Conservation (phyloP, 2,113 vertebrate genomes). For the Aegithalos caudatus region DNA sequence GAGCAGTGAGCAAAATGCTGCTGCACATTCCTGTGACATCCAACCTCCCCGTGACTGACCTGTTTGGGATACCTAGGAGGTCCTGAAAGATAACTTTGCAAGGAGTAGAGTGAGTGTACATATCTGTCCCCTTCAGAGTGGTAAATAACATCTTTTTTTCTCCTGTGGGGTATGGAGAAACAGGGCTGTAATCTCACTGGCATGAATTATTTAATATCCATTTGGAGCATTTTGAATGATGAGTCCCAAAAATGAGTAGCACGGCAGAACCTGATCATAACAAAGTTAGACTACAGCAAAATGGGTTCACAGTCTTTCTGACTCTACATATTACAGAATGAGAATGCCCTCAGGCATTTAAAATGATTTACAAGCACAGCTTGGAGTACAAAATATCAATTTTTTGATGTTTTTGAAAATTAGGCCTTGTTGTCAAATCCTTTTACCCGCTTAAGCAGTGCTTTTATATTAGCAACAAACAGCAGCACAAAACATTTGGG, state of each 20-base stretch:
- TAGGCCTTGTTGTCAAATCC: constrained; percentile 26
- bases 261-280: background rate
- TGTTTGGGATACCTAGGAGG: background rate
- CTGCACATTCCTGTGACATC: background rate
- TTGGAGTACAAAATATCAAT: constrained; percentile 6
- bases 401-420: constrained; percentile 47
- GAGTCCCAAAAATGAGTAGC: background rate
- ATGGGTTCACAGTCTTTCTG: background rate
- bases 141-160: background rate
- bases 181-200: background rate
- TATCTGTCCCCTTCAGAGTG: background rate
- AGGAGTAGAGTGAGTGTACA: background rate
- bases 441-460: background rate
- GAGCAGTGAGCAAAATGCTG: background rate
- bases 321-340: background rate
- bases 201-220: background rate
- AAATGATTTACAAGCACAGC: constrained; percentile 1
- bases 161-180: background rate
- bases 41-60: background rate
- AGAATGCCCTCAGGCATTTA: constrained; percentile 1
- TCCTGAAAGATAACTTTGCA: background rate
- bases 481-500: background rate
- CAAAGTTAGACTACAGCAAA: background rate
- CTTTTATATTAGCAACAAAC: background rate
- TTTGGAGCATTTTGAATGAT: background rate